Percentiles rank a stretch among this genome's conserved stretches.
Conservation (phyloP, 1,140 invertebrate species). For the Drosophila trapezifrons region DNA sequence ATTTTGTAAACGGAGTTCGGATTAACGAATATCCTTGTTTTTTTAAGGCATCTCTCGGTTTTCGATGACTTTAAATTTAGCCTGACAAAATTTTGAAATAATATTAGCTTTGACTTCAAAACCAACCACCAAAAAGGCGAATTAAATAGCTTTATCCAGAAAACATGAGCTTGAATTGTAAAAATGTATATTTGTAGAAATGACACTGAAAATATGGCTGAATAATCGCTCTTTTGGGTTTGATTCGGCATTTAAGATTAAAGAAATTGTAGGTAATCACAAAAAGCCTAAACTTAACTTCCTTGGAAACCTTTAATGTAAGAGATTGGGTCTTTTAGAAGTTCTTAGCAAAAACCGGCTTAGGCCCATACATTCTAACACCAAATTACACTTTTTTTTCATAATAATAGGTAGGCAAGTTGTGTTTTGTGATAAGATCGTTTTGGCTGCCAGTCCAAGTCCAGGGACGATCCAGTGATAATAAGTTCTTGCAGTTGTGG, state of each 20-base stretch:
- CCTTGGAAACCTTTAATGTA: too few species aligned
- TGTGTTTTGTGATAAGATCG: slow-evolving; percentile 64
- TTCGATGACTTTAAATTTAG: not conserved
- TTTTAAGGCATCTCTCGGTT: too few species aligned
- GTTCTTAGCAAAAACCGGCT: not conserved
- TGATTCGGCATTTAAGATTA: too few species aligned
- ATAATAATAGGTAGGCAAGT: slow-evolving; percentile 22
- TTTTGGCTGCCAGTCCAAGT: slow-evolving; percentile 4
- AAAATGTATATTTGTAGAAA: not conserved
- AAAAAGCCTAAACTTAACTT: too few species aligned
- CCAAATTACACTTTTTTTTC: slow-evolving; percentile 11
- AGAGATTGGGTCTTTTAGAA: too few species aligned
- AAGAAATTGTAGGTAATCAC: too few species aligned
- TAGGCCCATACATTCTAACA: not conserved
- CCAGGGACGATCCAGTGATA: slow-evolving; percentile 59
- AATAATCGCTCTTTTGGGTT: too few species aligned
- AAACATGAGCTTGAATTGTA: not conserved
- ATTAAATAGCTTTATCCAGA: too few species aligned
- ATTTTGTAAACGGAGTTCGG: not conserved
- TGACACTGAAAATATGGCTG: too few species aligned
- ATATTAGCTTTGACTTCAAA: not conserved
- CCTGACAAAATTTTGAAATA: not conserved
- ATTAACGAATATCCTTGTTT: not conserved
- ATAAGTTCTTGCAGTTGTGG: slow-evolving; percentile 23
- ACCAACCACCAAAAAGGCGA: not conserved